Base-by-base conservation (phyloP, 2,113 vertebrate species). In the Plestiodon gilberti region DNA sequence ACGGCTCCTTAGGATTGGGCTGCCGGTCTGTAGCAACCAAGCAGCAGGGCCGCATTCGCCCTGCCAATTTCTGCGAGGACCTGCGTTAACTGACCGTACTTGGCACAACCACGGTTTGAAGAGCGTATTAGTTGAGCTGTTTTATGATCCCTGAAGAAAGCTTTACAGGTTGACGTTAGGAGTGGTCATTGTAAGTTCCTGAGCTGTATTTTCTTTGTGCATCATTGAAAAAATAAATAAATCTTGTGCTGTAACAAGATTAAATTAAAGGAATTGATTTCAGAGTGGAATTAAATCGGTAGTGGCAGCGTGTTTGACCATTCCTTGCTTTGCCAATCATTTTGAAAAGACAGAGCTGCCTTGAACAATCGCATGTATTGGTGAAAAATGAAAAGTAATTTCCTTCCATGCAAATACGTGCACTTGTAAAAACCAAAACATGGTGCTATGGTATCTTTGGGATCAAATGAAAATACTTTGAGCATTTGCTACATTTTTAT, bases 381-480 rank as follows among this genome's bases (percentile, higher is more conserved):
- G 40, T 0, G 0, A 86, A 78, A 88, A 90, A 88, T 92, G 17
- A 81, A 17, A 91, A 90, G 70, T 75, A 82, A 83, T 84, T 82
- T 48, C 85, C 2, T 89, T 84, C 91, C 77, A 88, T 84, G 90
- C 78, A 90, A 69, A 81, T 86, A 85, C 70, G 91, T 85, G 90
- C 81, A 83, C 23, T 1, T 0, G 33, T 74, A 86, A 64, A 85
- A 93, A 87, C 52, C 7, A 78, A 81, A 65, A 52, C 25, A 65
- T 75, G 85, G 62, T 86, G 62, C 83, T 90, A 89, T 87, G 43
- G 40, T 78, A 80, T 67, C 52, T 90, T 93, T 83, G 84, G 87
- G 93, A 91, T 93, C 87, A 87, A 91, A 88, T 40, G 83, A 59
- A 85, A 90, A 90, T 77, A 61, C 71, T 85, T 88, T 85, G 84